Evolutionary conservation across 2,797 vertebrate species (phyloP), one percentile per base, ranked within the genome.

Genomic region (Echeneis naucrates): DNA sequence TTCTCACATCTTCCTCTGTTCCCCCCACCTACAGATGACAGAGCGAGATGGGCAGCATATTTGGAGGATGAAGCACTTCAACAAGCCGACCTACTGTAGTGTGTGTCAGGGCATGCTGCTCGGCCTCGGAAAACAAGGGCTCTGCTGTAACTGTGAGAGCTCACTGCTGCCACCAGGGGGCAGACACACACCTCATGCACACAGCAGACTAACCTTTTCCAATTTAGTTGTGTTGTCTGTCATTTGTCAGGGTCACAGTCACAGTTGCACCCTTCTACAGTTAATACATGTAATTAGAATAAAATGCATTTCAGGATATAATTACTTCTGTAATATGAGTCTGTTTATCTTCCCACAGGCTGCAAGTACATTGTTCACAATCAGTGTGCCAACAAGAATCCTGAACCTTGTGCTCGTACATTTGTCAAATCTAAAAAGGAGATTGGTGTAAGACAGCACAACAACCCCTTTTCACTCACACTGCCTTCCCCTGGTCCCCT

Each of bases 41-140:
- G 96, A 96, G 81, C 94, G 91, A n/a, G 95, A 98, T 0, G 95
- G 96, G 19, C 95, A 96, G 81, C 96, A 98, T 69, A 91, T 96
- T 57, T 98, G 97, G 97, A 94, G 95, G 72, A 90, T 96, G 89
- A 97, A 97, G 85, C 95, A 97, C 61, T 97, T 96, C 77, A 94
- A 95, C 83, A 95, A 93, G 48, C 96, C 96, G 0, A 94, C 92
- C 6, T 97, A 96, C 83, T 98, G 97, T 72, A 93, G 93, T 19
- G 92, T 96, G 48, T 98, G 97, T 78, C 93, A 95, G 80, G 89
- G 68, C 47, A 94, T 97, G 93, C 93, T 95, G 85, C 89, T 95
- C 8, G 96, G 94, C 52, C 94, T 97, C 24, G 91, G 95, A 60
- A 98, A 97, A 75, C 96, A 97, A 88, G 96, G 96, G 48, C 94